These are phyloP conservation scores for Silurus meridionalis DNA, from an alignment of 2,113 vertebrate genomes.

Conservation along the genomic window DNA sequence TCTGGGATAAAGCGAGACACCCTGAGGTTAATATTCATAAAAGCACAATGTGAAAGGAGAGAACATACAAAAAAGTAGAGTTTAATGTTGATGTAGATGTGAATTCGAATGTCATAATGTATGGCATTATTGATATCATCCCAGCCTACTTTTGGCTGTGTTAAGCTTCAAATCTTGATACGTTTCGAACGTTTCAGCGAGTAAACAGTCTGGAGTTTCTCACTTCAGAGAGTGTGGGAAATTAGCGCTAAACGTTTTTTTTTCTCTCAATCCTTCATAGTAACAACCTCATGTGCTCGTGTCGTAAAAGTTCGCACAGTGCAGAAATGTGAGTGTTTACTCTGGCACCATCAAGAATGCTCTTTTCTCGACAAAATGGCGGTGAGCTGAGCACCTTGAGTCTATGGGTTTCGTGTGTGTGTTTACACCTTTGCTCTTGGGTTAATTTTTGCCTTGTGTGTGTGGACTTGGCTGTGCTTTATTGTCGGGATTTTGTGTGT, in stretches of 20 bases:
- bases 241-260: neutral
- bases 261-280: neutral
- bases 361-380: slow-evolving; percentile 34
- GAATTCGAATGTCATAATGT: neutral
- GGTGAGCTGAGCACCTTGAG: slow-evolving; percentile 7
- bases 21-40: neutral
- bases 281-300: neutral
- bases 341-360: neutral
- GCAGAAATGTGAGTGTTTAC: neutral
- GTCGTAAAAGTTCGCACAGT: neutral
- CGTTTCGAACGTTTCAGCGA: neutral
- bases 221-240: neutral
- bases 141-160: neutral
- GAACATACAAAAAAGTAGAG: neutral
- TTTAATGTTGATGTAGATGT: neutral
- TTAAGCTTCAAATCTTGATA: neutral
- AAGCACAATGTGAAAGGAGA: neutral
- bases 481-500: slow-evolving; percentile 43
- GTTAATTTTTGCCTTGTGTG: slow-evolving; percentile 30
- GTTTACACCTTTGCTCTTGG: slow-evolving; percentile 29
- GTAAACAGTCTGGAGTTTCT: neutral
- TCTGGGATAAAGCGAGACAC: neutral
- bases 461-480: slow-evolving; percentile 18
- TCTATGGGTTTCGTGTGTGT: neutral
- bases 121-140: neutral